Percentiles rank a stretch among this genome's conserved stretches.
Conservation (phyloP, 2,113 vertebrate species). For the Engraulis encrasicolus region DNA sequence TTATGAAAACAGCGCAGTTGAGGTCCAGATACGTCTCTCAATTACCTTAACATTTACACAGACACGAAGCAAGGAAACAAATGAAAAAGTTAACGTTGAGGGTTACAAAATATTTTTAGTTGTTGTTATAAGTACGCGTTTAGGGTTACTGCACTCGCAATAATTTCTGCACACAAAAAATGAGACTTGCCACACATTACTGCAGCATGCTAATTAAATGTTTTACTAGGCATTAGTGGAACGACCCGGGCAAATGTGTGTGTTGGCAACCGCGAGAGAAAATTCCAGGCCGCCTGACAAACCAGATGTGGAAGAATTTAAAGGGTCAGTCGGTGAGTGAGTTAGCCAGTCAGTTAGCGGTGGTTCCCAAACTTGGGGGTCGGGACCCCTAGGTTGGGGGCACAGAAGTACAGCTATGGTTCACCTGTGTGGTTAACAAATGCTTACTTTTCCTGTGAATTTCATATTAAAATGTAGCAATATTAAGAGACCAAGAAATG, state of each 20-base stretch:
- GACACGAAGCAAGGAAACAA: not conserved
- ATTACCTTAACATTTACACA: not conserved
- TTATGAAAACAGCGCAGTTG: not conserved
- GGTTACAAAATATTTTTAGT: slow-evolving; percentile 13
- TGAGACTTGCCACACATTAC: not conserved
- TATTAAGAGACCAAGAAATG: no score
- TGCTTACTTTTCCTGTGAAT: no score
- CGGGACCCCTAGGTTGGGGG: no score
- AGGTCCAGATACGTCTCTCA: not conserved
- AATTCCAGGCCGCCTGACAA: not conserved
- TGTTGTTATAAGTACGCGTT: slow-evolving; percentile 15
- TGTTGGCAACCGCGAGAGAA: not conserved
- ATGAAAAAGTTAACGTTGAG: slow-evolving; percentile 18
- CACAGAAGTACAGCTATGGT: no score
- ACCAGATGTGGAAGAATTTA: not conserved
- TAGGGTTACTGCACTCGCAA: slow-evolving; percentile 10
- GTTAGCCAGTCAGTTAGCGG: no score
- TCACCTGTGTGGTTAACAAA: no score
- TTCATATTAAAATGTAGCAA: no score
- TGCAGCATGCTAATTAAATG: not conserved
- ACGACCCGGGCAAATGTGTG: not conserved
- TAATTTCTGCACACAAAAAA: slow-evolving; percentile 20
- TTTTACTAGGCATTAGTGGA: slow-evolving; percentile 4
- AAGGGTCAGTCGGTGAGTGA: no score
- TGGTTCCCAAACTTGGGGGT: no score